These are phyloP conservation scores for Indicator maculatus DNA, from an alignment of 2,113 vertebrate species.

Conservation along the genomic window DNA sequence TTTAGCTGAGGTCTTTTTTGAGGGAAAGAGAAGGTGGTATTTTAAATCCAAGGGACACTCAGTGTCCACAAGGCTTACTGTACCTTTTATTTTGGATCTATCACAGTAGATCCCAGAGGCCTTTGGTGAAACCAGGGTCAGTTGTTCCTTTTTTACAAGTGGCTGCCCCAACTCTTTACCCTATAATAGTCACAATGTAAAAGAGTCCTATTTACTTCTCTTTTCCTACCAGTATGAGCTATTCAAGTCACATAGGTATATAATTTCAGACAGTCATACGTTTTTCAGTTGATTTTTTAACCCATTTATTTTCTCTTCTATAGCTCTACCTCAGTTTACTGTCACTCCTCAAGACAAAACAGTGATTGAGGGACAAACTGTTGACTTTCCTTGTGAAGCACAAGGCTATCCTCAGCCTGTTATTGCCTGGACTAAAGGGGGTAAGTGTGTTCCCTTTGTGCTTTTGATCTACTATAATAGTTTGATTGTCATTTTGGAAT, in stretches of 20 bases:
- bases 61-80: background rate
- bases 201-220: background rate
- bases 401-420: constrained; percentile 90
- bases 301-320: background rate
- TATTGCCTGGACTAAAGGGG: constrained; percentile 96
- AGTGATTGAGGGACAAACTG: constrained; percentile 90
- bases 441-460: constrained; percentile 52
- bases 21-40: background rate
- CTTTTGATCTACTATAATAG: background rate
- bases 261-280: background rate
- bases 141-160: background rate
- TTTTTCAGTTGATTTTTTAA: background rate
- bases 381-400: constrained; percentile 94
- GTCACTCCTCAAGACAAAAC: constrained; percentile 90
- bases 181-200: background rate
- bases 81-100: background rate
- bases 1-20: background rate
- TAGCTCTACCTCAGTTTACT: constrained; percentile 92
- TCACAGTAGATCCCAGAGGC: background rate
- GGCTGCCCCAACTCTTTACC: background rate
- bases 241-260: background rate
- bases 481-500: background rate
- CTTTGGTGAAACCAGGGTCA: background rate
- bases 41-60: background rate
- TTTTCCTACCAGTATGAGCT: background rate